Conservation (phyloP, 2,113 vertebrate genomes). For the Cygnus atratus region DNA sequence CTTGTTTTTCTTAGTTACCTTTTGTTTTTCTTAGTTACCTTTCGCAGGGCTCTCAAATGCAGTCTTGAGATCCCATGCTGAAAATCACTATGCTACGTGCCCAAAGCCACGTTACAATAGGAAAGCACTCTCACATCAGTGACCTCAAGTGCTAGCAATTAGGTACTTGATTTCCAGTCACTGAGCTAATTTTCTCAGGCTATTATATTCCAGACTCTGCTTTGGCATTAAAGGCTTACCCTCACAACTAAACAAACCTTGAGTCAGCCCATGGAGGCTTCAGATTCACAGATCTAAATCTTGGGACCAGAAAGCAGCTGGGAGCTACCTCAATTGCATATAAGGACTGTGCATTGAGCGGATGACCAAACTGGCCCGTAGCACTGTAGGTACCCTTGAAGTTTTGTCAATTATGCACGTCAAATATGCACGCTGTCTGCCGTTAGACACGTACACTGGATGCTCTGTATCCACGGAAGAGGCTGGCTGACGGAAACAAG, state of each 20-base stretch:
- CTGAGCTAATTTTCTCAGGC: background rate
- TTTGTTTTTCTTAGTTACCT: background rate
- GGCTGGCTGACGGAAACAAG: background rate
- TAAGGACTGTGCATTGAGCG: background rate
- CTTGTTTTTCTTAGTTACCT: background rate
- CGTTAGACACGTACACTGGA: background rate
- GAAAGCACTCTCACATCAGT: background rate
- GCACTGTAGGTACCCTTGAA: background rate
- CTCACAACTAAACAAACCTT: background rate
- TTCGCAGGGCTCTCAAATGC: background rate
- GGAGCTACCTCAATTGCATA: background rate
- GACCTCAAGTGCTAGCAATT: background rate
- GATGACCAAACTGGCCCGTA: too few relatives aligned
- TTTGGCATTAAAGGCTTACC: background rate
- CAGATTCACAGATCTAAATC: background rate
- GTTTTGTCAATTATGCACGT: background rate
- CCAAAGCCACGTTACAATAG: background rate
- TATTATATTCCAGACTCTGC: background rate
- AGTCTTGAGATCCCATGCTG: background rate
- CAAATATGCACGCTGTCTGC: rapidly evolving
- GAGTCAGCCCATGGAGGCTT: background rate
- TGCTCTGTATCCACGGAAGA: background rate
- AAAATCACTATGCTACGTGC: background rate
- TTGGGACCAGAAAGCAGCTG: background rate
- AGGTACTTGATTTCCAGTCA: background rate